Conservation (phyloP, 2,888 invertebrate species). For the Andrena minutula region DNA sequence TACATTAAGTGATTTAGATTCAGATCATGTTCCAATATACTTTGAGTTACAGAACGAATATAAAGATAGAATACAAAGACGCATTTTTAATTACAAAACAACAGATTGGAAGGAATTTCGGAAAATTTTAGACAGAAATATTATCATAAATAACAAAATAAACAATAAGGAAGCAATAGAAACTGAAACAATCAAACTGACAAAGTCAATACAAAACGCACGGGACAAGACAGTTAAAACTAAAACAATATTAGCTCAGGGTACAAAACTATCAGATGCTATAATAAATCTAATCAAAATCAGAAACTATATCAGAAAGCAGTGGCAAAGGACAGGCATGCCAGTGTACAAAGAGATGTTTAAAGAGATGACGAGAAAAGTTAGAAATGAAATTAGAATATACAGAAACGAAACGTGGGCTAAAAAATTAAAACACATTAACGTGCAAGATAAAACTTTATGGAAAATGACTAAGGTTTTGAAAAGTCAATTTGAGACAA, state of each 20-base stretch:
- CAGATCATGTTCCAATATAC: slow-evolving; percentile 67
- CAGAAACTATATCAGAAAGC: slow-evolving; percentile 25
- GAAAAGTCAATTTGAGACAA: background rate
- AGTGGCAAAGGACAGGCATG: slow-evolving; percentile 37
- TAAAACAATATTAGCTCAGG: slow-evolving; percentile 23
- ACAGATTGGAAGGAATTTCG: slow-evolving; percentile 2
- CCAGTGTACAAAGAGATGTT: slow-evolving; percentile 6
- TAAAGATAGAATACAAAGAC: slow-evolving; percentile 16
- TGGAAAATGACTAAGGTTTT: slow-evolving; percentile 51
- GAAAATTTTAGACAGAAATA: slow-evolving; percentile 29
- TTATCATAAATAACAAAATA: slow-evolving; percentile 39
- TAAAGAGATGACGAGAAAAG: slow-evolving; percentile 9
- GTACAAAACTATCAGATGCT: background rate
- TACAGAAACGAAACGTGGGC: slow-evolving; percentile 27
- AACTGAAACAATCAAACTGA: slow-evolving; percentile 46
- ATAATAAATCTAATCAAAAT: slow-evolving; percentile 28
- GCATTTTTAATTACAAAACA: background rate
- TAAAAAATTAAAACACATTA: slow-evolving; percentile 30
- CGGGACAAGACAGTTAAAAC: slow-evolving; percentile 1
- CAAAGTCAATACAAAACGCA: slow-evolving; percentile 35
- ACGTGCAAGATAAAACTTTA: slow-evolving; percentile 32
- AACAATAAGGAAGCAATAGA: slow-evolving; percentile 44
- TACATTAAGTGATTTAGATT: slow-evolving; percentile 58
- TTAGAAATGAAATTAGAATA: slow-evolving; percentile 21
- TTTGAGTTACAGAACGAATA: slow-evolving; percentile 8